Percentiles rank a stretch among this genome's conserved stretches.
phyloP scores from a whole-genome alignment of 2,888 invertebrate species.

The Penaeus monodon region DNA sequence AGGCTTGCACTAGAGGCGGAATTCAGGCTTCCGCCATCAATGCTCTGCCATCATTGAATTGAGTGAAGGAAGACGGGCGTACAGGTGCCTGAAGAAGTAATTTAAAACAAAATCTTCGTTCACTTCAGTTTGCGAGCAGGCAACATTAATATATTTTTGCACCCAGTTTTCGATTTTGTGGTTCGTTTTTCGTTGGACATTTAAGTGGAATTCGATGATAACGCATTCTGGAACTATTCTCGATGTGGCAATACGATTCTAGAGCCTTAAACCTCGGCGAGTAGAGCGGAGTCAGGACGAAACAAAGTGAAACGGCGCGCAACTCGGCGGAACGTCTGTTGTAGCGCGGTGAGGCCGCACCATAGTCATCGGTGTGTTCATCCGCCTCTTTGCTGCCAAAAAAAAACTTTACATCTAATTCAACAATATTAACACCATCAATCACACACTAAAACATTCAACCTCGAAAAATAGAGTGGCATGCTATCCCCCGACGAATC shows the following conservation, averaged over 20 bases:
- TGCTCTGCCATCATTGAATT: constrained; percentile 59
- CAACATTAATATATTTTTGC: not conserved
- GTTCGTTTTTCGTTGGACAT: no score
- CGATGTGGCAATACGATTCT: no score
- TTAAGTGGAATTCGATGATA: no score
- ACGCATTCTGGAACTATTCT: no score
- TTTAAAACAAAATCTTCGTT: constrained; percentile 39
- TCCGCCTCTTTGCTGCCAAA: constrained; percentile 29
- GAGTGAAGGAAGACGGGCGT: constrained; percentile 53
- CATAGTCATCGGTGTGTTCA: constrained; percentile 32
- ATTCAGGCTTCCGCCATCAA: constrained; percentile 52
- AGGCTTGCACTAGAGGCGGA: constrained; percentile 31
- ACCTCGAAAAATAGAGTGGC: no score
- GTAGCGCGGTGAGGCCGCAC: constrained; percentile 26
- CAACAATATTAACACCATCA: no score
- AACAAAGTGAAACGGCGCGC: not conserved
- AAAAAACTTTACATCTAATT: no score
- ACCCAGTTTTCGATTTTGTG: not conserved
- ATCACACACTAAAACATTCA: no score
- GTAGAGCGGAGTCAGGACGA: not conserved
- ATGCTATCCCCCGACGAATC: not conserved
- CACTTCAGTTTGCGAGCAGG: not conserved
- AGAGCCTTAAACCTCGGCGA: no score
- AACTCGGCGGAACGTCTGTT: not conserved
- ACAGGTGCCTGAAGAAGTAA: constrained; percentile 51